phyloP scores from a whole-genome alignment of 2,888 invertebrate species.

The Anoncus sp. region DNA sequence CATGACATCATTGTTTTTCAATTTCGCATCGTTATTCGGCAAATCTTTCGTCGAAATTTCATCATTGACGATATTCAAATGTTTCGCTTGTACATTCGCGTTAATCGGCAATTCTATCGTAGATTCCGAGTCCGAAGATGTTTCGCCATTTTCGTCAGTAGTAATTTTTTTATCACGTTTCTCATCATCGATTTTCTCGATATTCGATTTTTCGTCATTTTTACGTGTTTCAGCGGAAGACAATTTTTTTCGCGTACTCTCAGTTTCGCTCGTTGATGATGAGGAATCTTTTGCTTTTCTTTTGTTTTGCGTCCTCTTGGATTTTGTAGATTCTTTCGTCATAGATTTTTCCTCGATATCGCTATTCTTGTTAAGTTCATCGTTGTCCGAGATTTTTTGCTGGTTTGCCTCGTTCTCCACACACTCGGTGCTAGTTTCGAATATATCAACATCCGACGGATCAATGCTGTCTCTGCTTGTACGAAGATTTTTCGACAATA shows the following conservation, averaged over 20 bases:
- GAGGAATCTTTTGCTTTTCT: not conserved
- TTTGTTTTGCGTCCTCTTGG: not conserved
- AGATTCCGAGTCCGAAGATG: not conserved
- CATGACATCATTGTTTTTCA: not conserved
- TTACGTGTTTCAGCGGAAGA: not conserved
- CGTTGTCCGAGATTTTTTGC: not conserved
- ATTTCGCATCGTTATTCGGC: not conserved
- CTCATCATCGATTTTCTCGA: not conserved
- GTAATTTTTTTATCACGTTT: not conserved
- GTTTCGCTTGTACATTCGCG: not conserved
- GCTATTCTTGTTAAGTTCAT: not conserved
- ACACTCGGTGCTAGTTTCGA: not conserved
- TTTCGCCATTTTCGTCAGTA: not conserved
- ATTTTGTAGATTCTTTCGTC: not conserved
- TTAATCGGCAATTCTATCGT: not conserved
- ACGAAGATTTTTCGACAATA: no score
- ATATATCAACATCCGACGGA: constrained; percentile 33
- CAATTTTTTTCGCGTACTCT: not conserved
- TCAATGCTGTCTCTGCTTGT: constrained; percentile 16
- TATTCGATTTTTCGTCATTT: not conserved
- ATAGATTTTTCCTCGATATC: not conserved
- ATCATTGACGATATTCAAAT: not conserved
- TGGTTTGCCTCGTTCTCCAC: not conserved
- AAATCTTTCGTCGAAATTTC: not conserved
- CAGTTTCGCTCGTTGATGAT: not conserved